Percentiles rank a stretch among this genome's conserved stretches.
These are phyloP conservation scores for Phylloscopus collybita DNA, from an alignment of 2,797 vertebrate species.

Conservation along the genomic window DNA sequence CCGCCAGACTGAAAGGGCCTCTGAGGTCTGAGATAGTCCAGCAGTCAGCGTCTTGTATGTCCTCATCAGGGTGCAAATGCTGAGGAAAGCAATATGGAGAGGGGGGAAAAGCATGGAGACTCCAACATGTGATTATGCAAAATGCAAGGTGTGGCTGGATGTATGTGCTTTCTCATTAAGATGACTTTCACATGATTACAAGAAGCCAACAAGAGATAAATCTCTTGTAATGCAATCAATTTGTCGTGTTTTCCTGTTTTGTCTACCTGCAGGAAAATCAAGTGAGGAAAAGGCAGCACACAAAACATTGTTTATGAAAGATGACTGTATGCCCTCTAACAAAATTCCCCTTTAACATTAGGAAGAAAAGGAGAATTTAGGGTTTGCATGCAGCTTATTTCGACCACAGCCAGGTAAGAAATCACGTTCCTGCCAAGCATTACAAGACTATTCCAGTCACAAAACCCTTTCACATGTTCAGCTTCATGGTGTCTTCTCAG, in stretches of 20 bases:
- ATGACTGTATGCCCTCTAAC: neutral
- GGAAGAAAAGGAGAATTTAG: neutral
- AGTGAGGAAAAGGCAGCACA: neutral
- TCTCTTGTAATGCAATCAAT: neutral
- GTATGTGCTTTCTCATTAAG: neutral
- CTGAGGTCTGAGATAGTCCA: neutral
- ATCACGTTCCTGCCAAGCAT: neutral
- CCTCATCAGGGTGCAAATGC: neutral
- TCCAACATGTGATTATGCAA: neutral
- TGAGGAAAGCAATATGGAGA: neutral
- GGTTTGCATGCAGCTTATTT: neutral
- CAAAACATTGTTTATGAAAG: neutral
- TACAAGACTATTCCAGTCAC: neutral
- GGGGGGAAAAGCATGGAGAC: neutral
- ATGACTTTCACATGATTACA: neutral
- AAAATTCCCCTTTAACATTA: neutral
- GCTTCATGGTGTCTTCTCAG: neutral
- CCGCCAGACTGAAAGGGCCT: neutral
- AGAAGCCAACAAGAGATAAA: neutral
- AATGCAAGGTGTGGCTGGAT: neutral
- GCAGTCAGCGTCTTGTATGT: neutral
- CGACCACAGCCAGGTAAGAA: neutral
- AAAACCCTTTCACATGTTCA: neutral
- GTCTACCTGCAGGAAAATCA: neutral
- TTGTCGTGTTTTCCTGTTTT: neutral